Evolutionary conservation across 2,888 invertebrate species (phyloP), one percentile per base, ranked within the genome.

Genomic region (Tricholauxania praeusta): DNA sequence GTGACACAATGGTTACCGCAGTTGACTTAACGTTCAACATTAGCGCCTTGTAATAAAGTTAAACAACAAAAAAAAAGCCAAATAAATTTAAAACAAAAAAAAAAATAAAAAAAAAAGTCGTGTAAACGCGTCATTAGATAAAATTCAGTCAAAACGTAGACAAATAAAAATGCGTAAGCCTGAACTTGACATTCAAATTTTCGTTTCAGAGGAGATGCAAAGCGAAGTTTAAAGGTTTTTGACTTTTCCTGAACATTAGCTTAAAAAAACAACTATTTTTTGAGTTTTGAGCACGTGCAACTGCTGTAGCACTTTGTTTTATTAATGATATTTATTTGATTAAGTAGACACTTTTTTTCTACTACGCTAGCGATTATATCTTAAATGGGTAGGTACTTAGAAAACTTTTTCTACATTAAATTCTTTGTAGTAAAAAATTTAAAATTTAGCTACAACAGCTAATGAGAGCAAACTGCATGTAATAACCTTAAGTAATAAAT

Each of bases 161-260:
- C 51, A 10, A 15, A 66, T 32, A 51, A 64, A 12, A 22, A 6
- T 52, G 48, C 32, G 22, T 69, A 60, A 65, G 62, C 32, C 48
- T 73, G 76, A 76, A 76, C 74, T 76, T 76, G 76, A 74, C 76
- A 72, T 72, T 74, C 71, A 76, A 74, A 63, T 39, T 55, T 52
- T 64, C n/a, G 28, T 53, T 51, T 19, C 22, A 49, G 17, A 57
- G 49, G 48, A 62, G 19, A 1, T 12, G 39, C 47, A 47, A 15
- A 47, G 48, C 63, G 60, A 53, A 55, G 55, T 55, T n/a, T 22
- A 55, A 55, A 55, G 19, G 22, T 22, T 55, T 22, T 22, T 55
- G 17, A 19, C 22, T 55, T 19, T n/a, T 7, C 17, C 19, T 22
- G 22, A 55, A n/a, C 22, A 7, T 55, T 7, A 39, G 10, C 10